Evolutionary conservation across 2,113 vertebrate species (phyloP).

Genomic region (Thunnus maccoyii): DNA sequence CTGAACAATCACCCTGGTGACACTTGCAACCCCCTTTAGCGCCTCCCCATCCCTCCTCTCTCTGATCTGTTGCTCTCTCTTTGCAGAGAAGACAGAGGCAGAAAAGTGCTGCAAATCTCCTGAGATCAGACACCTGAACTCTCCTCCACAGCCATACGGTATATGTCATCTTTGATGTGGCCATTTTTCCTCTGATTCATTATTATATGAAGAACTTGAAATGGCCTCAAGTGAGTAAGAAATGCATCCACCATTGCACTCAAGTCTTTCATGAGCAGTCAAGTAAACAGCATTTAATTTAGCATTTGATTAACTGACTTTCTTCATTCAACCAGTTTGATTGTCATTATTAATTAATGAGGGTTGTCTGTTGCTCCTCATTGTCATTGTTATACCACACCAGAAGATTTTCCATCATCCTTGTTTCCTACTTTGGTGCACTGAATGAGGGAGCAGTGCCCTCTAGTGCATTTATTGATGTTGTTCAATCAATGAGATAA

Average conservation of each 20-base stretch:
- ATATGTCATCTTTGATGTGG: neutral
- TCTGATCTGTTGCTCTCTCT: constrained; percentile 43
- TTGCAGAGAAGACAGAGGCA: constrained; percentile 30
- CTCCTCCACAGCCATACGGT: neutral
- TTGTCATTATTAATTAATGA: constrained; percentile 63
- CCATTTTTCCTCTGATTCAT: neutral
- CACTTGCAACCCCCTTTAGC: constrained; percentile 38
- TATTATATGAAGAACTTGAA: neutral
- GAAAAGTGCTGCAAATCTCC: constrained; percentile 25
- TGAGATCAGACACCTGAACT: constrained; percentile 20
- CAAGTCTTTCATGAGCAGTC: neutral
- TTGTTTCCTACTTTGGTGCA: neutral
- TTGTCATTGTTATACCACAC: constrained; percentile 45
- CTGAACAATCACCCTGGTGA: constrained; percentile 56
- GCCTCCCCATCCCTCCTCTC: constrained; percentile 24
- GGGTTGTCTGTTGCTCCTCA: constrained; percentile 14
- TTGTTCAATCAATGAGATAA: constrained; percentile 16
- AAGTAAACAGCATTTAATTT: constrained; percentile 34
- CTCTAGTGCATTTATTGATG: constrained; percentile 64
- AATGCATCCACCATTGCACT: constrained; percentile 5
- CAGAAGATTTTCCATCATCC: constrained; percentile 29
- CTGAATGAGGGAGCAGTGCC: constrained; percentile 50
- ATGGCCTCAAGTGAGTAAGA: neutral
- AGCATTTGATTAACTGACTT: constrained; percentile 45
- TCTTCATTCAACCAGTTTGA: constrained; percentile 39